phyloP scores from a whole-genome alignment of 2,113 vertebrate species.

The Trachemys scripta region DNA sequence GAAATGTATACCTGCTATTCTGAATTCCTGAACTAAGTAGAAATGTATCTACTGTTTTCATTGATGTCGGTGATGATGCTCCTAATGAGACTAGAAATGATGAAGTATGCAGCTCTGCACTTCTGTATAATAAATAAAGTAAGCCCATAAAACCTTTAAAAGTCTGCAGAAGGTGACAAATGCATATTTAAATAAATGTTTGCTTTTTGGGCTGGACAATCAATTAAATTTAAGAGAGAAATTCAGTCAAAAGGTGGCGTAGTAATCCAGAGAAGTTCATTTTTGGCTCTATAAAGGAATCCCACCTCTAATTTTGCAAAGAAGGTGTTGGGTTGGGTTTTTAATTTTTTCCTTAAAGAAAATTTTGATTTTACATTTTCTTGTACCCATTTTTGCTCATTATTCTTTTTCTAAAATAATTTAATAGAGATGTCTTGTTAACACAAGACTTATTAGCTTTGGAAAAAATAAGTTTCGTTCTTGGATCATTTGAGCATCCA shows the following conservation, averaged over 20 bases:
- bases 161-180: neutral
- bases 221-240: conserved; percentile 48
- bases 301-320: conserved; percentile 50
- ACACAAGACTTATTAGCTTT: neutral
- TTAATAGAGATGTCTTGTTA: conserved; percentile 7
- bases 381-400: neutral
- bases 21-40: conserved; percentile 16
- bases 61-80: conserved; percentile 35
- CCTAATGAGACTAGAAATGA: conserved; percentile 17
- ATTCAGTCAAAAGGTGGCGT: conserved; percentile 72
- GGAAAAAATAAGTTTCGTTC: conserved; percentile 21
- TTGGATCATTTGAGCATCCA: conserved; percentile 17
- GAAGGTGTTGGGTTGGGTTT: conserved; percentile 3
- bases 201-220: conserved; percentile 48
- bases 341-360: neutral
- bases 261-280: conserved; percentile 71
- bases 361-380: neutral
- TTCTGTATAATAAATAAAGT: conserved; percentile 10
- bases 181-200: conserved; percentile 36
- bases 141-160: neutral
- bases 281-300: conserved; percentile 51
- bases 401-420: conserved; percentile 24
- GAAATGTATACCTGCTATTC: conserved; percentile 18
- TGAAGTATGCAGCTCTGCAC: neutral
- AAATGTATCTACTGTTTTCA: neutral